phyloP scores from a whole-genome alignment of 2,888 invertebrate genomes.

The Steinernema carpocapsae region DNA sequence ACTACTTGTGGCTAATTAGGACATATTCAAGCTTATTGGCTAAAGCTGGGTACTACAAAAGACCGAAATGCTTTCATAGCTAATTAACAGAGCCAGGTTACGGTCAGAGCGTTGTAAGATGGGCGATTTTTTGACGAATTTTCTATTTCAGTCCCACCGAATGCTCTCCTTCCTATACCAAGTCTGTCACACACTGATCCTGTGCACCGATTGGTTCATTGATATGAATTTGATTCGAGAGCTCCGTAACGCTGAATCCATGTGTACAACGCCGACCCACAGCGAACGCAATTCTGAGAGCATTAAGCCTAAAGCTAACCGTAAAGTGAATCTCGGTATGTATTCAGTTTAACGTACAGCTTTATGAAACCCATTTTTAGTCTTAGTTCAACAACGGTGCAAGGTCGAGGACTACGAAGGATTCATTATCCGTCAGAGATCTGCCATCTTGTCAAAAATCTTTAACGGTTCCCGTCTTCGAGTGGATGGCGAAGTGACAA shows the following conservation, averaged over 20 bases:
- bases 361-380: slow-evolving; percentile 40
- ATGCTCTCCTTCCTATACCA: slow-evolving; percentile 83
- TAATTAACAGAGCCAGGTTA: too few species aligned
- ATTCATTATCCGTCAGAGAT: slow-evolving; percentile 43
- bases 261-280: not conserved
- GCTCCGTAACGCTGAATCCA: slow-evolving; percentile 75
- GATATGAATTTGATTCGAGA: slow-evolving; percentile 76
- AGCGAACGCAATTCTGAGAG: slow-evolving; percentile 37
- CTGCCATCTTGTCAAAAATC: slow-evolving; percentile 37
- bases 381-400: slow-evolving; percentile 58
- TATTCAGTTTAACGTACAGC: not conserved
- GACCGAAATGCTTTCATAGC: too few species aligned
- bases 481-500: slow-evolving; percentile 42
- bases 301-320: slow-evolving; percentile 37
- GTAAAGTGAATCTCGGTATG: slow-evolving; percentile 51
- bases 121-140: too few species aligned
- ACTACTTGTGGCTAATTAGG: too few species aligned
- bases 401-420: slow-evolving; percentile 47
- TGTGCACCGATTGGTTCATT: slow-evolving; percentile 87
- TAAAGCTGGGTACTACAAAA: too few species aligned
- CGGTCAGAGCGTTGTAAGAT: too few species aligned
- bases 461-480: slow-evolving; percentile 39
- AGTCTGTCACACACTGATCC: slow-evolving; percentile 85
- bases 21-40: too few species aligned
- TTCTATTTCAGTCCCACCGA: slow-evolving; percentile 77